Conservation (phyloP, 1,140 invertebrate genomes). For the Solenopsis fugax region DNA sequence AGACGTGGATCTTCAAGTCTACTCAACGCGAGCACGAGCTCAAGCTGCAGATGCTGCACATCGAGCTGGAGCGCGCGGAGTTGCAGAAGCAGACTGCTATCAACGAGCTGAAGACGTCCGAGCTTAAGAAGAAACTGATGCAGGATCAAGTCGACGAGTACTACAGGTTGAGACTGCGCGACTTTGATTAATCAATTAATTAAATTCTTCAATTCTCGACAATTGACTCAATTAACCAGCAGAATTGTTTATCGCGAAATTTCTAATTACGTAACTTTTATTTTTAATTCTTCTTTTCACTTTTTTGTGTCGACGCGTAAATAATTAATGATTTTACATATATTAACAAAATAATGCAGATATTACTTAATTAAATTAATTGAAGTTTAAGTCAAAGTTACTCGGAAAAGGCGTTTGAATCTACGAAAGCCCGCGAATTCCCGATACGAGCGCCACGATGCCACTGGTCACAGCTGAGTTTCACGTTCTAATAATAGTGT, state of each 20-base stretch:
- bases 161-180: conserved; percentile 41
- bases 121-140: conserved; percentile 72
- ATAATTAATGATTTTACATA: no score
- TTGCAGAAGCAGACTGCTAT: conserved; percentile 73
- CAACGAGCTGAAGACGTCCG: conserved; percentile 74
- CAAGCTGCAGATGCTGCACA: conserved; percentile 71
- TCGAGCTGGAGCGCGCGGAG: conserved; percentile 74
- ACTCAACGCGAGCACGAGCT: conserved; percentile 73
- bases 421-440: neutral
- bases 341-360: neutral
- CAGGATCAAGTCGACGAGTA: conserved; percentile 71
- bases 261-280: neutral
- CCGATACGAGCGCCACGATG: conserved; percentile 18
- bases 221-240: neutral
- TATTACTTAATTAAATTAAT: neutral
- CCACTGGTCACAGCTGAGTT: neutral
- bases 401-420: conserved; percentile 8
- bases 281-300: neutral
- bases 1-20: conserved; percentile 68
- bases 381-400: neutral
- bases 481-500: conserved; percentile 32
- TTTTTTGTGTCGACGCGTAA: neutral
- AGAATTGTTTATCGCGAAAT: neutral
- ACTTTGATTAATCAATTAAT: neutral
- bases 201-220: neutral